These are phyloP conservation scores for Hirtodrosophila duncani DNA, from an alignment of 2,888 invertebrate species.

Conservation along the genomic window DNA sequence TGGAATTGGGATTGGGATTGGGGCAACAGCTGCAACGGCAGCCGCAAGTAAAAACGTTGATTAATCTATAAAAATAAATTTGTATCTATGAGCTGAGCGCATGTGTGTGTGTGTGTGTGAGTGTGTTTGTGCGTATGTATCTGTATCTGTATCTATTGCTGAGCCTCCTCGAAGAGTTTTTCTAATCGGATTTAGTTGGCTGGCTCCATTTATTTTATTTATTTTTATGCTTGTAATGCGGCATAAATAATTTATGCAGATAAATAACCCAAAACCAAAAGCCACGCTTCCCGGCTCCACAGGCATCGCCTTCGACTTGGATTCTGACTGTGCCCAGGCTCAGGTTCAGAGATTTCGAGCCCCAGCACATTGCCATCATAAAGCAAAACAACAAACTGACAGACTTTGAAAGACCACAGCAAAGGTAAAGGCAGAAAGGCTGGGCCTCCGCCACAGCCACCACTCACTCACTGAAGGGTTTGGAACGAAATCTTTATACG, in stretches of 20 bases:
- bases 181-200: constrained; percentile 71
- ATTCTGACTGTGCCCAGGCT: constrained; percentile 12
- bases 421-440: not conserved
- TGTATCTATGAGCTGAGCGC: constrained; percentile 44
- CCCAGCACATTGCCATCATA: constrained; percentile 51
- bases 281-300: constrained; percentile 10
- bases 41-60: constrained; percentile 54
- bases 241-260: constrained; percentile 76
- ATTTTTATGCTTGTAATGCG: constrained; percentile 75
- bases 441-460: no score
- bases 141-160: not conserved
- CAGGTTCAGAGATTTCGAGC: not conserved
- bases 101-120: constrained; percentile 19
- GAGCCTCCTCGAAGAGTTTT: constrained; percentile 46
- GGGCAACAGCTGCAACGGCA: constrained; percentile 29
- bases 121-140: constrained; percentile 10
- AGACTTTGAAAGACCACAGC: not conserved
- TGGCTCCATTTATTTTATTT: constrained; percentile 72
- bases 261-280: constrained; percentile 59
- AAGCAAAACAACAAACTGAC: constrained; percentile 47
- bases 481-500: no score
- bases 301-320: not conserved
- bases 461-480: constrained; percentile 4
- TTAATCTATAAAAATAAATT: constrained; percentile 72
- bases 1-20: constrained; percentile 13